phyloP scores from a whole-genome alignment of 2,888 invertebrate genomes.

The Agonopterix arenella region DNA sequence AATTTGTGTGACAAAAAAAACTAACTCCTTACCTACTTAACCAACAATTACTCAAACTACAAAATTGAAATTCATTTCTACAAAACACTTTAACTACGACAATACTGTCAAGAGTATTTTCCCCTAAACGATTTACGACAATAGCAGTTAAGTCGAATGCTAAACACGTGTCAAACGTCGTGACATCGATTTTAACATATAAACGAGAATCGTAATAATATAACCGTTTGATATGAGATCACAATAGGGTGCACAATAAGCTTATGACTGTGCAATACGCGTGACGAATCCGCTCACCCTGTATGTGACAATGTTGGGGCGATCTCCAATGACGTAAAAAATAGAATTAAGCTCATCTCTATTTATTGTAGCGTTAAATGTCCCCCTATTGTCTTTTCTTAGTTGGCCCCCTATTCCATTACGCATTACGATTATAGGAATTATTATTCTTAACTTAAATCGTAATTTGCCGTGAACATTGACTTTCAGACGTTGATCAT shows the following conservation, averaged over 20 bases:
- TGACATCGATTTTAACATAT: slow-evolving; percentile 57
- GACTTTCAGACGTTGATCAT: too few relatives aligned
- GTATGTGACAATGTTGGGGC: slow-evolving; percentile 39
- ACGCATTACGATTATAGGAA: too few relatives aligned
- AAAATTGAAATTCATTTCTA: too few relatives aligned
- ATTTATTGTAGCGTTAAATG: slow-evolving; percentile 43
- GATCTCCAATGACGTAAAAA: slow-evolving; percentile 55
- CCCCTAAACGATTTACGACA: slow-evolving; percentile 58
- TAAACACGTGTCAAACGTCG: slow-evolving; percentile 71
- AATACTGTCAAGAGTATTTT: slow-evolving; percentile 15
- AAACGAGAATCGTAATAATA: slow-evolving; percentile 58
- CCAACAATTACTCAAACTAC: too few relatives aligned
- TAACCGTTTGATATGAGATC: slow-evolving; percentile 58
- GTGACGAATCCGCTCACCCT: slow-evolving; percentile 55
- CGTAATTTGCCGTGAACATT: too few relatives aligned
- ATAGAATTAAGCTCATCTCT: slow-evolving; percentile 50
- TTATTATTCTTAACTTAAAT: too few relatives aligned
- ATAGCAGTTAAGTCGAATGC: slow-evolving; percentile 62
- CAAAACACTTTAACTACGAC: not conserved
- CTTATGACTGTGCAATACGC: slow-evolving; percentile 39
- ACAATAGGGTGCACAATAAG: slow-evolving; percentile 33
- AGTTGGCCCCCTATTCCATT: too few relatives aligned
- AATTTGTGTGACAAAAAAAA: too few relatives aligned
- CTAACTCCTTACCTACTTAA: too few relatives aligned
- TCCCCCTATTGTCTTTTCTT: too few relatives aligned